Conservation (phyloP, 2,888 invertebrate species). For the Eledone cirrhosa region DNA sequence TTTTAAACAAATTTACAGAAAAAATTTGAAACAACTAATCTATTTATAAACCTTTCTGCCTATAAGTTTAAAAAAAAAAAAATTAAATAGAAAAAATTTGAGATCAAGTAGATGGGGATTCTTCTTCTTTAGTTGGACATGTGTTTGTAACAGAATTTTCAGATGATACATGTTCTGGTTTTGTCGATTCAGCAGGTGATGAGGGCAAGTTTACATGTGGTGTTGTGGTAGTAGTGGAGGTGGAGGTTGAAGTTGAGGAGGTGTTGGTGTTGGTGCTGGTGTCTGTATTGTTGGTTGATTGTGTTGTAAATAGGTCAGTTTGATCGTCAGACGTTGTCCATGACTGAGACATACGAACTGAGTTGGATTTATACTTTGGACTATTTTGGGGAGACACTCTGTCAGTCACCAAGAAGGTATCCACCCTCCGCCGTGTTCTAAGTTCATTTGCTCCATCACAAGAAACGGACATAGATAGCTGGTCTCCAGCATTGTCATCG, state of each 20-base stretch:
- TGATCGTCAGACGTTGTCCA: slow-evolving; percentile 11
- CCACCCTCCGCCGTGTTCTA: neutral
- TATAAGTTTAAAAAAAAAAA: no score
- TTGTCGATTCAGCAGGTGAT: no score
- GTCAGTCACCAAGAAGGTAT: neutral
- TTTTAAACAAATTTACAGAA: no score
- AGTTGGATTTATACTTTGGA: neutral
- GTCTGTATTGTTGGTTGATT: slow-evolving; percentile 1
- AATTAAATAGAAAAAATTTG: no score
- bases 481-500: neutral
- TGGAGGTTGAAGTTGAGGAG: neutral
- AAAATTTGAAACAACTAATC: no score
- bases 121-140: no score
- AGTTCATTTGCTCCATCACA: slow-evolving; percentile 18
- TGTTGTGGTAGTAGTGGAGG: neutral
- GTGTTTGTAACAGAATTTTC: no score
- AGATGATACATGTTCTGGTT: no score
- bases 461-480: slow-evolving; percentile 18
- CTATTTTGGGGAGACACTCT: slow-evolving; percentile 6
- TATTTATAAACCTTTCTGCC: no score
- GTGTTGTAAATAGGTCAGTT: neutral
- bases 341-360: slow-evolving; percentile 17
- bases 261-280: neutral
- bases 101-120: no score
- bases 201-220: no score